A percentile compares a stretch with the other conserved stretches of the same genome.
phyloP scores from a whole-genome alignment of 2,797 vertebrate genomes.

The Vireo griseus region DNA sequence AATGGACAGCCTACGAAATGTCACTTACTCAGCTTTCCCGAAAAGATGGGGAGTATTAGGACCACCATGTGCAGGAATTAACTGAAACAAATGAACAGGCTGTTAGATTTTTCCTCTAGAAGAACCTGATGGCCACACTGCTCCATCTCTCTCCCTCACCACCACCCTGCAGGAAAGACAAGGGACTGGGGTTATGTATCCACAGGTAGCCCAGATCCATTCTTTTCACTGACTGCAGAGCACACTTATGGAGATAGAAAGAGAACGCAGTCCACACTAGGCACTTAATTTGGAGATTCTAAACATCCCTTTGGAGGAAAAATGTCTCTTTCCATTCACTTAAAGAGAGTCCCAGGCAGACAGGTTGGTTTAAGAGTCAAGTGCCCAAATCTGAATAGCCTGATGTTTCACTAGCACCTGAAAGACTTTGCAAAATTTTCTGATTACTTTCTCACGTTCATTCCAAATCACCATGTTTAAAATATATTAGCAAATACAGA shows the following conservation, averaged over 20 bases:
- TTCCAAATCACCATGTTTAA: neutral
- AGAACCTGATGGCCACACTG: neutral
- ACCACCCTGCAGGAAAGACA: neutral
- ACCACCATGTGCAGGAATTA: neutral
- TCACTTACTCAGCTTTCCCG: neutral
- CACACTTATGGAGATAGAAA: accelerated
- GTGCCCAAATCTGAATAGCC: neutral
- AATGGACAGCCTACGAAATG: neutral
- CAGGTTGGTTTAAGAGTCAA: neutral
- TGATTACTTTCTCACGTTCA: neutral
- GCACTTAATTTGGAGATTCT: neutral
- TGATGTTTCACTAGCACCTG: neutral
- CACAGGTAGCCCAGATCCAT: neutral
- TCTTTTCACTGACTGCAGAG: neutral
- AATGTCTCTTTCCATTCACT: neutral
- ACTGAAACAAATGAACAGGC: neutral
- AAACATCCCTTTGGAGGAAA: neutral
- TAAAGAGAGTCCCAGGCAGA: neutral
- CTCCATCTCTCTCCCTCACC: neutral
- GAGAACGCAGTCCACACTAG: neutral
- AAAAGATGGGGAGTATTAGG: neutral
- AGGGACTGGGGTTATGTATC: neutral
- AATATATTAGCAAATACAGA: neutral
- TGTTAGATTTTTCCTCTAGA: neutral
- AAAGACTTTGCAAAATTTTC: neutral